These are phyloP conservation scores for Whitmania pigra DNA, from an alignment of 1,140 invertebrate species.

Conservation along the genomic window DNA sequence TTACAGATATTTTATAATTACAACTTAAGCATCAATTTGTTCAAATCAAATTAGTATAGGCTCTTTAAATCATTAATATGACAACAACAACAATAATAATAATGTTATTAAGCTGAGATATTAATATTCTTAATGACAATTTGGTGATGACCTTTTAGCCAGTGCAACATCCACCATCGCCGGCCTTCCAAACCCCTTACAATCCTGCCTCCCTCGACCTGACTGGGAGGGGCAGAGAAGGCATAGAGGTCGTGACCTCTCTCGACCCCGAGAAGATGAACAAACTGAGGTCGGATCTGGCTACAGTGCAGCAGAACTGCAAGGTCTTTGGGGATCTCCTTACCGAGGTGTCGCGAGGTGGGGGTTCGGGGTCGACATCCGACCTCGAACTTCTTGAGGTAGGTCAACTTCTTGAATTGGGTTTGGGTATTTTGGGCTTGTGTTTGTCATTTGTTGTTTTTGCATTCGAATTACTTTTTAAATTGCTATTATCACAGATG, in stretches of 20 bases:
- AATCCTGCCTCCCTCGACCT: neutral
- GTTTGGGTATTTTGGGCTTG: no score
- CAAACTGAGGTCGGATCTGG: slow-evolving; percentile 78
- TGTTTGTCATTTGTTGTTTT: no score
- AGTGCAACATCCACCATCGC: neutral
- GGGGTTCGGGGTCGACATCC: slow-evolving; percentile 48
- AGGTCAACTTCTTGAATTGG: no score
- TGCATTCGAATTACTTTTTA: no score
- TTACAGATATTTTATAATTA: no score
- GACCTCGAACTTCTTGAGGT: slow-evolving; percentile 60
- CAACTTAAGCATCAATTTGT: no score
- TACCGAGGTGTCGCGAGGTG: slow-evolving; percentile 63
- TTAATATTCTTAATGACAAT: no score
- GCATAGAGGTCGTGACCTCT: slow-evolving; percentile 3
- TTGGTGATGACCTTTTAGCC: neutral
- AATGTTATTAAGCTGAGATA: no score
- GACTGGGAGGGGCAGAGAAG: neutral
- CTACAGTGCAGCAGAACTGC: slow-evolving; percentile 86
- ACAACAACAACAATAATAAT: no score
- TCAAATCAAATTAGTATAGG: no score
- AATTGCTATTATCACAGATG: no score
- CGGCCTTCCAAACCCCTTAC: neutral
- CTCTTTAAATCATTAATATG: no score
- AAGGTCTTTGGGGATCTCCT: slow-evolving; percentile 87
- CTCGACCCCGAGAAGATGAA: slow-evolving; percentile 57